Conservation (phyloP, 2,797 vertebrate species). For the Lacerta bilineata region DNA sequence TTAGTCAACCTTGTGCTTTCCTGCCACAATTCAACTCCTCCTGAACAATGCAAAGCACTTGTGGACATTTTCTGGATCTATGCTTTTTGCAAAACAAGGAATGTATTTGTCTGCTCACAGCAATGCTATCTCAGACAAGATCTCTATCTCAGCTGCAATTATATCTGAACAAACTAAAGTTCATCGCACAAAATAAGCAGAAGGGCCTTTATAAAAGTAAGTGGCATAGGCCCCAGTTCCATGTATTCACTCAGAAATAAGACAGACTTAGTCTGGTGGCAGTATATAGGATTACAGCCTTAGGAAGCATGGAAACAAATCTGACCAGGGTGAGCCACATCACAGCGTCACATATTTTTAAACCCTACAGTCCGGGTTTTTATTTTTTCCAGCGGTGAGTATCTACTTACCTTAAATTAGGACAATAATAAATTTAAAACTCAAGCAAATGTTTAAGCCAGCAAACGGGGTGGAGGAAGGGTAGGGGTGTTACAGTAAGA, state of each 20-base stretch:
- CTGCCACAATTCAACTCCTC: conserved; percentile 61
- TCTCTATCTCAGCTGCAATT: background rate
- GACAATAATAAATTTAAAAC: background rate
- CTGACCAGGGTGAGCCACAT: background rate
- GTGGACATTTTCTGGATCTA: conserved; percentile 60
- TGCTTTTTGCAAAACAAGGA: conserved; percentile 26
- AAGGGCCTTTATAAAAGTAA: background rate
- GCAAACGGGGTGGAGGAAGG: background rate
- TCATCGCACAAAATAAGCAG: background rate
- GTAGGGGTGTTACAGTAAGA: background rate
- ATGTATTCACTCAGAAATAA: background rate
- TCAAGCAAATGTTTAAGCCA: background rate
- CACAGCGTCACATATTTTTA: background rate
- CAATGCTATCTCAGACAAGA: background rate
- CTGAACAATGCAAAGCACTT: conserved; percentile 62
- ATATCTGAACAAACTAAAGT: background rate
- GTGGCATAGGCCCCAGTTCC: background rate
- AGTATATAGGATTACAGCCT: background rate
- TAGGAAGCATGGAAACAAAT: background rate
- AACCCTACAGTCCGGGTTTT: background rate
- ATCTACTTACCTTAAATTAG: background rate
- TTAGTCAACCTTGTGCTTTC: conserved; percentile 72
- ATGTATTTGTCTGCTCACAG: conserved; percentile 29
- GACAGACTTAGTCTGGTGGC: background rate
- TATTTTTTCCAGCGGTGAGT: background rate